Evolutionary conservation across 2,888 invertebrate genomes (phyloP).

Genomic region (Arge pagana): DNA sequence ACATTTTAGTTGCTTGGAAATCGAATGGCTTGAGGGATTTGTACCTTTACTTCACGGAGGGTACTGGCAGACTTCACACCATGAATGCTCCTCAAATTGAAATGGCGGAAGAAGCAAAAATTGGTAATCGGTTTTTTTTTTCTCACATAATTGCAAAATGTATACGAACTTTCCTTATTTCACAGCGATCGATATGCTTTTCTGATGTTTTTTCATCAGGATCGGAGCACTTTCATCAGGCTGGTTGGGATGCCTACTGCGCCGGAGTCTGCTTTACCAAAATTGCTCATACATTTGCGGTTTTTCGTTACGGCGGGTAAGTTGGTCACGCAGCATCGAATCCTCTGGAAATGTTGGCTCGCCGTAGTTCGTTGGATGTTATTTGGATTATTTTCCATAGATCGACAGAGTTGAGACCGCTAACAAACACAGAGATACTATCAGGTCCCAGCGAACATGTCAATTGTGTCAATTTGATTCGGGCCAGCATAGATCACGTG

Average conservation of each 20-base stretch:
- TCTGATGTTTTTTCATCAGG: slow-evolving; percentile 31
- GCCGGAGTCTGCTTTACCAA: slow-evolving; percentile 75
- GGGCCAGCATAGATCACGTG: slow-evolving; percentile 64
- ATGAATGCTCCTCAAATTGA: slow-evolving; percentile 56
- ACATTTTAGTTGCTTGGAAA: no score
- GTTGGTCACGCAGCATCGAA: no score
- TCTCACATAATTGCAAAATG: no score
- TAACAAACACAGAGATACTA: slow-evolving; percentile 62
- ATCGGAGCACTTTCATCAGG: slow-evolving; percentile 66
- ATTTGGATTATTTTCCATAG: slow-evolving; percentile 30
- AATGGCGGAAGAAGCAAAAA: slow-evolving; percentile 33
- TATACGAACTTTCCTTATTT: no score
- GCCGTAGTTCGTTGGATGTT: no score
- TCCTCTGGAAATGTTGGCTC: no score
- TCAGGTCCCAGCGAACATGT: slow-evolving; percentile 59
- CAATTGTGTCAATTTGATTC: slow-evolving; percentile 67
- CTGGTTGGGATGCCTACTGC: slow-evolving; percentile 84
- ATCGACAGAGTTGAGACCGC: slow-evolving; percentile 25
- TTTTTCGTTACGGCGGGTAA: slow-evolving; percentile 59
- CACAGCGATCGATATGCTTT: no score
- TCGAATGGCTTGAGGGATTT: slow-evolving; percentile 63
- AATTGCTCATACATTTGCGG: slow-evolving; percentile 66
- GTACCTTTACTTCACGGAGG: slow-evolving; percentile 66
- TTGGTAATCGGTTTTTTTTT: neutral
- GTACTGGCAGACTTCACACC: slow-evolving; percentile 53